These are phyloP conservation scores for Champsocephalus esox DNA, from an alignment of 2,797 vertebrate genomes.

Conservation along the genomic window DNA sequence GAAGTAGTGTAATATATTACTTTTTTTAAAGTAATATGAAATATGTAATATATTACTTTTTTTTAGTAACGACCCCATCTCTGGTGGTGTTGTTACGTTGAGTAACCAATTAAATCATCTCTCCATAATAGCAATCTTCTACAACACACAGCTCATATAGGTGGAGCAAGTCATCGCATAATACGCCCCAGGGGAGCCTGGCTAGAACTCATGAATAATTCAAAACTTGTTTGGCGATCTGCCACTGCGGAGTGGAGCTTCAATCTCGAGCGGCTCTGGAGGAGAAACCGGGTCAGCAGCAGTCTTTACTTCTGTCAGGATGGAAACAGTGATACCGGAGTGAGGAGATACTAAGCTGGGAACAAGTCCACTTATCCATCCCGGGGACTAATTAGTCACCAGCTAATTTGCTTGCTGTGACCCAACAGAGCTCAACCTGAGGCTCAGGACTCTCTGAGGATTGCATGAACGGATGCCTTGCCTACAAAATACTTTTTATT, in stretches of 20 bases:
- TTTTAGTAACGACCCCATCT: too few species aligned
- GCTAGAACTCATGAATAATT: conserved; percentile 10
- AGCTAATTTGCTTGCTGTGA: conserved; percentile 41
- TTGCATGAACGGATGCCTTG: not conserved
- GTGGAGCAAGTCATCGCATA: not conserved
- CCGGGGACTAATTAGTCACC: conserved; percentile 48
- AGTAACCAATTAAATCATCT: not conserved
- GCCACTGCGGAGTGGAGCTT: conserved; percentile 17
- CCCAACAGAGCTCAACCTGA: conserved; percentile 42
- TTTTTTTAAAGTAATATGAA: too few species aligned
- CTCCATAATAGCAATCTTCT: not conserved
- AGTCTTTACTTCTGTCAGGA: conserved; percentile 29
- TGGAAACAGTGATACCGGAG: conserved; percentile 34
- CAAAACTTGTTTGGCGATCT: conserved; percentile 13
- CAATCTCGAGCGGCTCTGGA: conserved; percentile 16
- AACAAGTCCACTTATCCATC: conserved; percentile 38
- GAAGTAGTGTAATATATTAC: too few species aligned
- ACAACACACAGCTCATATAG: not conserved
- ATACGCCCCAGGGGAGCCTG: not conserved
- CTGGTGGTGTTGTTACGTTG: too few species aligned
- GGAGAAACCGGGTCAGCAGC: conserved; percentile 17
- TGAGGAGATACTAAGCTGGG: conserved; percentile 43
- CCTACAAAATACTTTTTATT: conserved; percentile 38
- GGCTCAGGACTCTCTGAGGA: conserved; percentile 48
- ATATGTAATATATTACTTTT: too few species aligned